Evolutionary conservation across 1,140 invertebrate genomes (phyloP), one percentile per base, ranked within the genome.

Genomic region (Cepaea nemoralis): DNA sequence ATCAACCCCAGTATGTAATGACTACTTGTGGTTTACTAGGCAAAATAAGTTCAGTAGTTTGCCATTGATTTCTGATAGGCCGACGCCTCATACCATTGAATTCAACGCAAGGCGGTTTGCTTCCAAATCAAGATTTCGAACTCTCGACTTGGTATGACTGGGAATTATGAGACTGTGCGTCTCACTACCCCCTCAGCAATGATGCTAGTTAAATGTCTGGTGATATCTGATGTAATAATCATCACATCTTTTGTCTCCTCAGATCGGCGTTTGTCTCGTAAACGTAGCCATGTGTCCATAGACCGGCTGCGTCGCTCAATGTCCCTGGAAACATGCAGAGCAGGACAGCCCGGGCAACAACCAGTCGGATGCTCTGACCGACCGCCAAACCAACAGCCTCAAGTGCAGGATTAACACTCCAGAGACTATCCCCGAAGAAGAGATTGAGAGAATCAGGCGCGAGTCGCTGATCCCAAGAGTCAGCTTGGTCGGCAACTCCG

Each of bases 191-290:
- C n/a, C n/a, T n/a, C n/a, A n/a, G n/a, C n/a, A n/a, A n/a, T n/a
- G n/a, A n/a, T n/a, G n/a, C n/a, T n/a, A n/a, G n/a, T n/a, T n/a
- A n/a, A 45, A 45, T 45, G 8, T 45, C 42, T 45, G 19, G 19
- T 10, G 42, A 45, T 45, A 45, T 45, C 8, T 45, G 8, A 10
- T 8, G 42, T 55, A 55, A 55, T 24, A 19, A 55, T 24, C 19
- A 2, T 19, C 50, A 14, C 33, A 8, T 63, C 24, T 45, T 80
- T 16, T 73, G 6, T 45, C 74, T 69, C 71, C 83, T 35, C 81
- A 86, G 85, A 85, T 82, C 82, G 84, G 12, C 80, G 84, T 45
- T 48, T 86, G 81, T 85, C 84, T 45, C 40, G 84, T 2, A 86
- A 86, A 73, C 50, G 82, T 48, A 85, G 84, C 50, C 71, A 73